These are phyloP conservation scores for Pseudorhombus dupliciocellatus DNA, from an alignment of 2,113 vertebrate genomes.

Conservation along the genomic window DNA sequence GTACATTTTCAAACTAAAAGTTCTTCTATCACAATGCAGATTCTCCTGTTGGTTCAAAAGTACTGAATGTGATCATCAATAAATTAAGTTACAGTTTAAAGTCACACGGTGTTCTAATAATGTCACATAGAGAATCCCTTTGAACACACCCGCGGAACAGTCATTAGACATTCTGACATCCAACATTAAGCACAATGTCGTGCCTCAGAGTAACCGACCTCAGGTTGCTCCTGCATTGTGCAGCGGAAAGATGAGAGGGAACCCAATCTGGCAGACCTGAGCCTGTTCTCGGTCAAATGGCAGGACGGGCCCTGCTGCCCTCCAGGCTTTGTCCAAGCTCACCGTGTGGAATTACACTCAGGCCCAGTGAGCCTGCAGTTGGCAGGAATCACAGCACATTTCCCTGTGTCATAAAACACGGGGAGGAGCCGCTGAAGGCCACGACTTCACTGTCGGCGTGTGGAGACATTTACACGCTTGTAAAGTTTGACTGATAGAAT, in stretches of 20 bases:
- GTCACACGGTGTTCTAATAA: conserved; percentile 19
- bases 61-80: not conserved
- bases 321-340: conserved; percentile 71
- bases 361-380: conserved; percentile 55
- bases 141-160: conserved; percentile 18
- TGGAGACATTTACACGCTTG: conserved; percentile 1
- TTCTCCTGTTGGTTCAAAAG: not conserved
- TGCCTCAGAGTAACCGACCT: conserved; percentile 72
- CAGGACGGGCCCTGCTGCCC: conserved; percentile 61
- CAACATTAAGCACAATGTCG: conserved; percentile 70
- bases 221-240: conserved; percentile 79
- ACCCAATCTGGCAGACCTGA: conserved; percentile 72
- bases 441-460: not conserved
- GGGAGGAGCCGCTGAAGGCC: conserved; percentile 19
- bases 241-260: conserved; percentile 81
- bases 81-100: not conserved
- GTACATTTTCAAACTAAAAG: too few relatives aligned
- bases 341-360: conserved; percentile 80
- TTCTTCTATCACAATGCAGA: too few relatives aligned
- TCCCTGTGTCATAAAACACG: conserved; percentile 25
- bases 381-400: conserved; percentile 65
- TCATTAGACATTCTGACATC: conserved; percentile 76
- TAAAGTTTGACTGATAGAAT: conserved; percentile 19
- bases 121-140: conserved; percentile 34
- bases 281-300: conserved; percentile 65